Evolutionary conservation across 1,140 invertebrate species (phyloP).

Genomic region (Zaprionus ornatus): DNA sequence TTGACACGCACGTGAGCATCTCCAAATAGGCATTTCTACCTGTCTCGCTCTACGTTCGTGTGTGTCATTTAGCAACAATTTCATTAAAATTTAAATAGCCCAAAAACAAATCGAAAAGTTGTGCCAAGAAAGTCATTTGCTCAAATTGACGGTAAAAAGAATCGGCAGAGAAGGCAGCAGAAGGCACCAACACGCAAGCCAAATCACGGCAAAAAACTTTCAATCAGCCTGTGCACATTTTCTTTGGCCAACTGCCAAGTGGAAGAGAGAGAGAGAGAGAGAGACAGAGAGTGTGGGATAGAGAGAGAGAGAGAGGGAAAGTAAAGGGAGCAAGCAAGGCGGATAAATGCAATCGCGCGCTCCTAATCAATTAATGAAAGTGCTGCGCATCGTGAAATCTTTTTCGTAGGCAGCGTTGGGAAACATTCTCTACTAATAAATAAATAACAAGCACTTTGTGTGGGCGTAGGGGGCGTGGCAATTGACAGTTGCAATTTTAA

Average conservation of each 20-base stretch:
- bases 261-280: neutral
- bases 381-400: conserved; percentile 26
- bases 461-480: conserved; percentile 7
- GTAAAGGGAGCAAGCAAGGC: neutral
- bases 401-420: neutral
- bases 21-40: neutral
- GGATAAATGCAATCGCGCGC: conserved; percentile 20
- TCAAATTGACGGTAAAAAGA: conserved; percentile 38
- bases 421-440: conserved; percentile 26
- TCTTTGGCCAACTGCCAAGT: conserved; percentile 36
- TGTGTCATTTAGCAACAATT: conserved; percentile 44
- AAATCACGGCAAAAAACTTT: conserved; percentile 38
- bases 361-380: conserved; percentile 51
- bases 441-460: conserved; percentile 29
- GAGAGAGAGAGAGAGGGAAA: neutral
- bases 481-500: conserved; percentile 38
- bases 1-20: conserved; percentile 38
- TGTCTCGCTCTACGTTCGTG: conserved; percentile 7
- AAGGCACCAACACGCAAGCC: conserved; percentile 43
- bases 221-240: conserved; percentile 39
- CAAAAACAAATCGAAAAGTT: conserved; percentile 42
- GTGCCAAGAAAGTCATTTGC: conserved; percentile 56
- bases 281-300: neutral
- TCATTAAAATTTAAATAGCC: conserved; percentile 55
- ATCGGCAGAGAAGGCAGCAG: neutral